phyloP scores from a whole-genome alignment of 2,797 vertebrate genomes.

The Atherinosoma microstoma region DNA sequence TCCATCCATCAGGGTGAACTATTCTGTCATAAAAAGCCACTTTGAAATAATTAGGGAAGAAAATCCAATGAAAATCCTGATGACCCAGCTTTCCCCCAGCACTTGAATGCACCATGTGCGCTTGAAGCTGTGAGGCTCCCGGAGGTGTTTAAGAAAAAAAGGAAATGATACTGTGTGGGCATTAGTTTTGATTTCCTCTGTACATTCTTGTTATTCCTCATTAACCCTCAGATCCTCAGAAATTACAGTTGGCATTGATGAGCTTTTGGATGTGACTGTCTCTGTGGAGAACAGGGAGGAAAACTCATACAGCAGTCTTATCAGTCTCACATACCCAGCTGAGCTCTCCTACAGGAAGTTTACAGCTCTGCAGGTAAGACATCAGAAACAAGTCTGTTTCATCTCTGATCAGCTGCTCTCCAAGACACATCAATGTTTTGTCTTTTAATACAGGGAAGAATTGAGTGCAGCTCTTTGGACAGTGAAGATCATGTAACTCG shows the following conservation, averaged over 20 bases:
- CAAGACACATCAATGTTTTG: background rate
- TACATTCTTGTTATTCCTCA: background rate
- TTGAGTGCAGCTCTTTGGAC: conserved; percentile 74
- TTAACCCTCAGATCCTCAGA: conserved; percentile 55
- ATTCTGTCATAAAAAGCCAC: too few species aligned
- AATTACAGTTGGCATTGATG: conserved; percentile 83
- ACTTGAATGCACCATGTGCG: too few species aligned
- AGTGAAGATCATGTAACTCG: conserved; percentile 25
- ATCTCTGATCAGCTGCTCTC: background rate
- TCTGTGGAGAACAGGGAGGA: conserved; percentile 83
- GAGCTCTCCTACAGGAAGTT: conserved; percentile 84
- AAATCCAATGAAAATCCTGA: too few species aligned
- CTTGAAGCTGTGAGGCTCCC: too few species aligned
- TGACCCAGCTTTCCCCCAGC: too few species aligned
- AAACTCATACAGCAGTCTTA: conserved; percentile 83
- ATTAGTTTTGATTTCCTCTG: background rate
- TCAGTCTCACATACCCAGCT: conserved; percentile 79
- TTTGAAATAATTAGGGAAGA: too few species aligned
- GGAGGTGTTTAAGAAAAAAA: too few species aligned
- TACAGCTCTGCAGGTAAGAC: conserved; percentile 75
- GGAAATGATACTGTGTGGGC: too few species aligned
- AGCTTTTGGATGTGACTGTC: conserved; percentile 78
- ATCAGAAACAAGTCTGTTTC: background rate
- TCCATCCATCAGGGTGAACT: too few species aligned
- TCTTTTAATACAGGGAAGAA: conserved; percentile 59